Evolutionary conservation across 2,888 invertebrate species (phyloP).

Genomic region (Netelia inedita): DNA sequence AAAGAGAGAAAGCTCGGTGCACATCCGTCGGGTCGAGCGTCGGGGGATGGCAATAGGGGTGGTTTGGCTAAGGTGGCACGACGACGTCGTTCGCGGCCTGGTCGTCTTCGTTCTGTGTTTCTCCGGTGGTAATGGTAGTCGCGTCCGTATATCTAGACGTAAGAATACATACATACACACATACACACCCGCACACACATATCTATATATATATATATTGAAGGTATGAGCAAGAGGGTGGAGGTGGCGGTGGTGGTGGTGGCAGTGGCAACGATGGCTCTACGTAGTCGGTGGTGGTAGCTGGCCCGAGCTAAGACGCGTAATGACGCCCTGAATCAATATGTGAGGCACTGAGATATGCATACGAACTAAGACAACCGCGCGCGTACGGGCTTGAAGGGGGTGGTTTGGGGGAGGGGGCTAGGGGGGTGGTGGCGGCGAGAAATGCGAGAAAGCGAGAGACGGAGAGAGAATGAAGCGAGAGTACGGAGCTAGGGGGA

Average conservation of each 20-base stretch:
- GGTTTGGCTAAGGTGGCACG: constrained; percentile 58
- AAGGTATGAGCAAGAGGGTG: constrained; percentile 42
- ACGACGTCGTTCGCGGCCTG: constrained; percentile 61
- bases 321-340: constrained; percentile 85
- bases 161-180: neutral
- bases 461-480: constrained; percentile 38
- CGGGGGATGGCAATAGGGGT: constrained; percentile 28
- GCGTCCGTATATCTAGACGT: constrained; percentile 14
- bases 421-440: neutral
- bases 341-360: constrained; percentile 85
- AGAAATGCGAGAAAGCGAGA: neutral
- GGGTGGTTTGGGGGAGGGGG: constrained; percentile 18
- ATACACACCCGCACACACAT: neutral
- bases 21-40: constrained; percentile 47
- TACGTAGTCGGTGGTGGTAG: constrained; percentile 62
- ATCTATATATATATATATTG: neutral
- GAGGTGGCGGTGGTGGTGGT: constrained; percentile 67
- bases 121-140: constrained; percentile 56
- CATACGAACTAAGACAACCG: constrained; percentile 85
- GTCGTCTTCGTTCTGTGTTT: constrained; percentile 60
- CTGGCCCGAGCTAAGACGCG: constrained; percentile 83
- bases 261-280: constrained; percentile 68
- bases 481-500: constrained; percentile 43
- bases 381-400: constrained; percentile 45
- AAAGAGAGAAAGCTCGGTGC: constrained; percentile 37